These are phyloP conservation scores for Pachycephala philippinensis DNA, from an alignment of 2,113 vertebrate species.

Conservation along the genomic window DNA sequence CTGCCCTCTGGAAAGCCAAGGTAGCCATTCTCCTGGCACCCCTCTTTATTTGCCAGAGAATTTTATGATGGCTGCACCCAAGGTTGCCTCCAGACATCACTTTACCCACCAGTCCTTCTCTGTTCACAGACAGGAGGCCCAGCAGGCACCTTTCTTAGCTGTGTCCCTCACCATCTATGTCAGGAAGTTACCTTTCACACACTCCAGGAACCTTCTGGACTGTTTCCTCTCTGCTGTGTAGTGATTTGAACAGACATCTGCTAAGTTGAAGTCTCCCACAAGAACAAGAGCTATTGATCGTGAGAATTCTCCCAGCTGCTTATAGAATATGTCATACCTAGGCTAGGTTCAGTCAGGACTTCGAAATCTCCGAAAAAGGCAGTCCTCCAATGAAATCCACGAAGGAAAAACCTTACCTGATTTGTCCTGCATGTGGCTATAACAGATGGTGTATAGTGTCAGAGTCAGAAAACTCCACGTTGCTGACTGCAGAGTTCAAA, in stretches of 20 bases:
- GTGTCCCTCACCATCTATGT: not conserved
- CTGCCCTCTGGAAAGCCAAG: not conserved
- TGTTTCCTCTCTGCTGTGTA: not conserved
- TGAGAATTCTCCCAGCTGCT: not conserved
- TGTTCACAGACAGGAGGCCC: not conserved
- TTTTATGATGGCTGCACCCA: not conserved
- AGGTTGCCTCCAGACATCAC: not conserved
- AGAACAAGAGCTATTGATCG: not conserved
- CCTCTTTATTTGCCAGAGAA: not conserved
- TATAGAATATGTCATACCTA: not conserved
- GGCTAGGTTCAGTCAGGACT: not conserved
- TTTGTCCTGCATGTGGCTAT: not conserved
- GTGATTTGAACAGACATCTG: not conserved
- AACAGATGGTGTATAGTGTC: not conserved
- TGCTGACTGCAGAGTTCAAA: not conserved
- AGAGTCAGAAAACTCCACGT: not conserved
- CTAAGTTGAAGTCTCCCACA: not conserved
- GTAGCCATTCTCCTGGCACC: not conserved
- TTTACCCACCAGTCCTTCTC: not conserved
- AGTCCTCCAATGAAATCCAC: not conserved
- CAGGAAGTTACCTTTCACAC: not conserved
- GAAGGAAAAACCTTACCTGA: not conserved
- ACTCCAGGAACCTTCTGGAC: no score
- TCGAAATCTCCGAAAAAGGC: not conserved
- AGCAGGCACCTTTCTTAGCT: rapidly evolving